Base-by-base conservation (phyloP, 2,888 invertebrate species). In the Dryobota labecula region DNA sequence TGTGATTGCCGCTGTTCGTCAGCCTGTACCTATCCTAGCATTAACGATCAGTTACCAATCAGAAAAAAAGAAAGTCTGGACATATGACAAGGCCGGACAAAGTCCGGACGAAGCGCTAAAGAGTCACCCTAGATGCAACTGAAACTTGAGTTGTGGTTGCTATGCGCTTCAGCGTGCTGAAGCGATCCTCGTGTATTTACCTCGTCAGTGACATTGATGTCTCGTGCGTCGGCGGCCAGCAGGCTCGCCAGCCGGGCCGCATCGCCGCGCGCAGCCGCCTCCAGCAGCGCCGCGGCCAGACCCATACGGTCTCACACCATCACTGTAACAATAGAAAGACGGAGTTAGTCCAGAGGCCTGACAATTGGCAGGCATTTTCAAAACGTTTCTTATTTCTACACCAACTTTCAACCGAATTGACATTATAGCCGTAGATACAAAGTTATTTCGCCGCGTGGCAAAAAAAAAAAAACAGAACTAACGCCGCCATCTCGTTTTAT, bases 221-320 rank as follows among this genome's bases (percentile, higher is more conserved):
- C 96, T 54, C 97, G 97, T 24, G 97, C 97, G 88, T 97, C 96
- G 80, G 97, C 97, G 82, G 97, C 94, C 88, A 98, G 96, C 81
- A 98, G 92, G 85, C 97, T 96, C 78, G 98, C 97, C 84, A 98
- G 97, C 85, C 98, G 97, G 87, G 97, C 96, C 92, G 98, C 98
- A 84, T 98, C 98, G 91, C 98, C 98, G 86, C 98, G 97, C 84
- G 98, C 97, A 82, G 98, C 98, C 88, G 97, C 96, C 91, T 98
- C 98, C 84, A 88, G 98, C 97, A 90, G 98, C 97, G 95, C 97
- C 97, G 82, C 98, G 97, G 88, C 97, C 96, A 85, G 92, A 92
- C 94, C 96, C 97, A 92, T 96, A 94, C 95, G 92, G 86, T 77
- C 93, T 90, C 93, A 95, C 92, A 94, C 90, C 94, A 95, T 94